Conservation (phyloP, 2,888 invertebrate genomes). For the Cremastinae sp. region DNA sequence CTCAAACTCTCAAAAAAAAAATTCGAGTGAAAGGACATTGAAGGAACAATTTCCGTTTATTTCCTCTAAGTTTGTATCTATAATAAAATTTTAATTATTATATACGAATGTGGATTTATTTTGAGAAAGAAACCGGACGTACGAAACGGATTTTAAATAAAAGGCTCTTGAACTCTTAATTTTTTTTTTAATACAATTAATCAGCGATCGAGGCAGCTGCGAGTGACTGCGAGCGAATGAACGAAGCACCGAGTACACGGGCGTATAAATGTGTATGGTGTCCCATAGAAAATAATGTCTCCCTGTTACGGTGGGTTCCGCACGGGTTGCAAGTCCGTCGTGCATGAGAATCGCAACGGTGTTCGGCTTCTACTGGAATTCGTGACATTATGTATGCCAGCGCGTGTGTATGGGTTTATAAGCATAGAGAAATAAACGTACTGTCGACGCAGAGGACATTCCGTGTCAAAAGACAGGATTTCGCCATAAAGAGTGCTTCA, state of each 20-base stretch:
- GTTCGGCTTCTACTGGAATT: constrained; percentile 43
- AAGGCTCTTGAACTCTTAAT: constrained; percentile 36
- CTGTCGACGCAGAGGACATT: not conserved
- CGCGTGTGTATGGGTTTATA: constrained; percentile 16
- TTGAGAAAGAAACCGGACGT: not conserved
- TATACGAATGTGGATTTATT: too few relatives aligned
- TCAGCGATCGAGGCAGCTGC: constrained; percentile 17
- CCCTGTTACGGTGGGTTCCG: constrained; percentile 39
- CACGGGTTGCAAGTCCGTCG: constrained; percentile 28
- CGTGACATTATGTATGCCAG: constrained; percentile 51
- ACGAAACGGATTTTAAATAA: not conserved
- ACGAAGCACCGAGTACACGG: not conserved
- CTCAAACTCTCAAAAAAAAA: not conserved
- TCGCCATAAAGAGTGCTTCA: too few relatives aligned
- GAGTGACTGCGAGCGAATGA: constrained; percentile 8
- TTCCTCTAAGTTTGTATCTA: too few relatives aligned
- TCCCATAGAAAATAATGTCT: constrained; percentile 10
- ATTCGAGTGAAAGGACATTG: too few relatives aligned
- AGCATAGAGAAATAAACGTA: not conserved
- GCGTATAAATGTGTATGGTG: not conserved
- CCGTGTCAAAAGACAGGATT: too few relatives aligned
- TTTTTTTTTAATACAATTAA: constrained; percentile 16
- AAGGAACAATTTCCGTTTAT: too few relatives aligned
- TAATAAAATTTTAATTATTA: too few relatives aligned
- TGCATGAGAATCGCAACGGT: constrained; percentile 47